These are phyloP conservation scores for Pseudocheirus occidentalis DNA, from an alignment of 2,797 vertebrate genomes.

Conservation along the genomic window DNA sequence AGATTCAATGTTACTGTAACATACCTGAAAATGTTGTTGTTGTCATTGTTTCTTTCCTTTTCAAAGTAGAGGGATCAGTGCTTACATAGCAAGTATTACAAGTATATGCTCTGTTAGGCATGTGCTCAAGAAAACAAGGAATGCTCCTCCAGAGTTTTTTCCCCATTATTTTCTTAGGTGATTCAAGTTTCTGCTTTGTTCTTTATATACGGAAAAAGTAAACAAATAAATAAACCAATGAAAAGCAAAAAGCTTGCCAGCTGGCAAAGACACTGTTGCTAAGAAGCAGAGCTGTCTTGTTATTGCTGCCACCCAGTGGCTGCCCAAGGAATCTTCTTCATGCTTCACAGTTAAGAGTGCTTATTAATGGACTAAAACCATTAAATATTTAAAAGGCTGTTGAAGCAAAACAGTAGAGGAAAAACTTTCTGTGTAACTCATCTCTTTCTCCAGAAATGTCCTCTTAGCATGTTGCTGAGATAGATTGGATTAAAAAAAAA, in stretches of 20 bases:
- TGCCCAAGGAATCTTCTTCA: not conserved
- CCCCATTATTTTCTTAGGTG: not conserved
- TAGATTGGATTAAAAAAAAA: not conserved
- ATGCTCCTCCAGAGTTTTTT: not conserved
- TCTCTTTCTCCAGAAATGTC: not conserved
- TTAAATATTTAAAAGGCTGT: not conserved
- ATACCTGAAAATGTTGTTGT: not conserved
- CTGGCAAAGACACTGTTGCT: not conserved
- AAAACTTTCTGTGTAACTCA: not conserved
- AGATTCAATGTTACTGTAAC: not conserved
- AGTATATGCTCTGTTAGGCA: not conserved
- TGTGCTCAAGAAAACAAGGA: not conserved
- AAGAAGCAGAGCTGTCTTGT: constrained; percentile 45
- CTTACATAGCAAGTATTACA: not conserved
- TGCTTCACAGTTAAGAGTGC: not conserved
- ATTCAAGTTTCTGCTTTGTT: rapidly evolving
- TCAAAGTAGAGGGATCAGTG: not conserved
- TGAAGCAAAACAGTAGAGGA: not conserved
- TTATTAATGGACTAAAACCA: not conserved
- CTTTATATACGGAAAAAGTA: not conserved
- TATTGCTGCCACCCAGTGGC: constrained; percentile 85
- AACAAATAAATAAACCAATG: not conserved
- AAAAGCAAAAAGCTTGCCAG: not conserved
- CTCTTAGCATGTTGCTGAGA: not conserved
- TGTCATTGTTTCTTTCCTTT: not conserved